Conservation (phyloP, 2,797 vertebrate genomes). For the Gadopsis bispinosus region DNA sequence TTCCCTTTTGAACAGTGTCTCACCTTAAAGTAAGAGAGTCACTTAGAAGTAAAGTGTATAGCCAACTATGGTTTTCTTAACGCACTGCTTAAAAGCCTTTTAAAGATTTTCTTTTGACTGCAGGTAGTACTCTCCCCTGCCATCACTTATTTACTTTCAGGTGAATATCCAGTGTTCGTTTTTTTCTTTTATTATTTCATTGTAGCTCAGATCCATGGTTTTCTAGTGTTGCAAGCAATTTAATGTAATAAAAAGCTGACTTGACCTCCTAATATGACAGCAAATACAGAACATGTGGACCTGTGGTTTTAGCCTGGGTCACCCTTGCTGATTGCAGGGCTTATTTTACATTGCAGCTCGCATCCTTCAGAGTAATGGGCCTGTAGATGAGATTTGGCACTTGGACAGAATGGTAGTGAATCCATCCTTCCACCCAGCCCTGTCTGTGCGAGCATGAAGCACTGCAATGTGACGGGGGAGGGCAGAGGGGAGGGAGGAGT, state of each 20-base stretch:
- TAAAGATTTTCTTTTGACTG: constrained; percentile 34
- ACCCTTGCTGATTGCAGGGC: constrained; percentile 60
- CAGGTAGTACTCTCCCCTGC: constrained; percentile 2
- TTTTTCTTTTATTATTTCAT: background rate
- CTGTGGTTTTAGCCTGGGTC: constrained; percentile 42
- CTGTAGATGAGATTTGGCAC: constrained; percentile 69
- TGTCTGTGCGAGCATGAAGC: constrained; percentile 41
- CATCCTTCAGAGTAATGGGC: constrained; percentile 68
- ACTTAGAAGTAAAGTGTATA: constrained; percentile 26
- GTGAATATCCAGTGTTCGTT: background rate
- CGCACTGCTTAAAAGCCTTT: constrained; percentile 48
- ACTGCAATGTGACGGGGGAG: constrained; percentile 15
- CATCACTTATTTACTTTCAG: constrained; percentile 6
- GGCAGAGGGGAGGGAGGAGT: background rate
- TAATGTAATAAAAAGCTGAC: constrained; percentile 32
- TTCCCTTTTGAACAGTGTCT: constrained; percentile 45
- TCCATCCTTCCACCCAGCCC: constrained; percentile 31
- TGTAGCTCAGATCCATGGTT: background rate
- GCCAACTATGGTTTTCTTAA: constrained; percentile 23
- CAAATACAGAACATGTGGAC: constrained; percentile 30
- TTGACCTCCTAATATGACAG: constrained; percentile 23
- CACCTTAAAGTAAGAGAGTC: constrained; percentile 20
- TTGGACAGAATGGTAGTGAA: constrained; percentile 58
- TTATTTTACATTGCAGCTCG: constrained; percentile 58
- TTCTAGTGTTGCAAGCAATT: background rate